Conservation (phyloP, 1,140 invertebrate genomes). For the Platorchestia sp. region DNA sequence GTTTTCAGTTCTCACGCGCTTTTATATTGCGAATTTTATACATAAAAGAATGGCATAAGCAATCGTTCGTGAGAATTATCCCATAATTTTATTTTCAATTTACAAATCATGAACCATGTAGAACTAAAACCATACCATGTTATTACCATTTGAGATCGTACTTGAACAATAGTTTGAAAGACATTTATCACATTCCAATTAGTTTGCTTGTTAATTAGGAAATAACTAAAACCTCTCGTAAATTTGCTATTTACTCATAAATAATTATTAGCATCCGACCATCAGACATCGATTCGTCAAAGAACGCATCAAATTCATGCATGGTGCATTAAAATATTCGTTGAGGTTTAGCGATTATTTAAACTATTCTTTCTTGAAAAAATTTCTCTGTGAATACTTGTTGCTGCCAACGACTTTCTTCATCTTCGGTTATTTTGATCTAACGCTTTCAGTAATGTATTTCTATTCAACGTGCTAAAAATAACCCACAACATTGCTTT, state of each 20-base stretch:
- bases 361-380: neutral
- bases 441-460: neutral
- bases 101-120: too few relatives aligned
- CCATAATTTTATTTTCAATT: neutral
- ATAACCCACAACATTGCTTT: neutral
- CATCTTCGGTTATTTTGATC: neutral
- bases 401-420: neutral
- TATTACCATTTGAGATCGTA: too few relatives aligned
- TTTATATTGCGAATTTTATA: neutral
- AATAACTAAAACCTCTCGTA: too few relatives aligned
- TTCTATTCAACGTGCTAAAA: neutral
- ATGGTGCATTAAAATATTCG: neutral
- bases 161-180: too few relatives aligned
- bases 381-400: neutral
- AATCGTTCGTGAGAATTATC: neutral
- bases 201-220: too few relatives aligned
- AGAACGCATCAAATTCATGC: neutral
- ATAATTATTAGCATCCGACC: neutral
- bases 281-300: neutral
- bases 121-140: too few relatives aligned
- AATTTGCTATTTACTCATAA: neutral
- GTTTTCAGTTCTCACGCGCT: too few relatives aligned
- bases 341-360: neutral
- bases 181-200: too few relatives aligned
- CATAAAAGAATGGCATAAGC: neutral